Base-by-base conservation (phyloP, 2,113 vertebrate genomes). In the Mugil cephalus region DNA sequence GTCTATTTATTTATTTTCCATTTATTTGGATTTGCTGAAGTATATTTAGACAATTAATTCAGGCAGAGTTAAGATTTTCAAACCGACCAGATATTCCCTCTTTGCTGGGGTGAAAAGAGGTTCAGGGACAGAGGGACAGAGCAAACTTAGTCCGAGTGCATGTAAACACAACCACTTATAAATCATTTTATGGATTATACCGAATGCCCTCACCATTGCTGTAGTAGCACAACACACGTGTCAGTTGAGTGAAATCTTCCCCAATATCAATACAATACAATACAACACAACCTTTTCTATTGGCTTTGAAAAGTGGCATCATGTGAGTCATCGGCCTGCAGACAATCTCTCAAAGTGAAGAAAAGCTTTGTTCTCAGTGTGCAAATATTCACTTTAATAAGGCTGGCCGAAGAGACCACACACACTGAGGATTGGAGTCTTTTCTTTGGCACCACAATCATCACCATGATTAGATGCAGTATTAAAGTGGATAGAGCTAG, bases 351-450 rank as follows among this genome's bases (percentile, higher is more conserved):
- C 7, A 54, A 55, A 17, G 63, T 15, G 19, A 50, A 38, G 34
- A 34, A 18, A 62, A 43, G 30, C 39, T 74, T 71, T 54, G 17
- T 7, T 54, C 10, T 38, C 10, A 18, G 7, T 40, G 12, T 21
- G 40, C 10, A 59, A 64, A 69, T 46, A 19, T 51, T 45, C 13
- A 55, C 62, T 82, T 62, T 61, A 24, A 66, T 70, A 36, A 48
- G 18, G 51, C n/a, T 5, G 13, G 53, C 10, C n/a, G 9, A n/a
- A 4, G 70, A 38, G n/a, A 54, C 15, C 21, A 61, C 14, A 24
- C 21, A 61, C 14, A 24, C n/a, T 2, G 6, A 39, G 39, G 15
- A n/a, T 10, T 38, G 67, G 34, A 12, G 14, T 53, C 36, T 15
- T 38, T 11, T 19, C 17, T 48, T 4, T 48, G 58, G 14, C 10